These are phyloP conservation scores for Eulemur rubriventer DNA, from an alignment of 2,797 vertebrate species.

Conservation along the genomic window DNA sequence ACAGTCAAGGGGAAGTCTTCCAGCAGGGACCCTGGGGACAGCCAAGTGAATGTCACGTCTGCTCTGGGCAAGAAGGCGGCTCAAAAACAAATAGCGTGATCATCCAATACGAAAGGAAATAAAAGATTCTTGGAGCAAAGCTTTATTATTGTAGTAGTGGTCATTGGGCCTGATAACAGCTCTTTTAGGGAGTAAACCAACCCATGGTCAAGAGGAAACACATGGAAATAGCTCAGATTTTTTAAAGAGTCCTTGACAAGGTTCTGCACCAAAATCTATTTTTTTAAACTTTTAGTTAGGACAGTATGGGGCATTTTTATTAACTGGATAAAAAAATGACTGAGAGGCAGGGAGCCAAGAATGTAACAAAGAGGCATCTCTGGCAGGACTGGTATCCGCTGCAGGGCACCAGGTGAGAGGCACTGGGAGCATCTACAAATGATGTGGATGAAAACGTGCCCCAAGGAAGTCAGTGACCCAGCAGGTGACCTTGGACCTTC, in stretches of 20 bases:
- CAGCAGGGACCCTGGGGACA: background rate
- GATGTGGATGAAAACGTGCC: background rate
- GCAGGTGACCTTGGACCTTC: background rate
- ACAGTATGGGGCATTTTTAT: background rate
- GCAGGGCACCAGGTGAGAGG: accelerated
- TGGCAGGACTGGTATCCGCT: background rate
- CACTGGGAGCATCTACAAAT: background rate
- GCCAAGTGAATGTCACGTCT: background rate
- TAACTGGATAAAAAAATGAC: background rate
- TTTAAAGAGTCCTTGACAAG: background rate
- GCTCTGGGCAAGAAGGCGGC: background rate
- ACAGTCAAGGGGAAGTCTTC: background rate
- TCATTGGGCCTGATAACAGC: background rate
- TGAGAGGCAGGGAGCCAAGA: background rate
- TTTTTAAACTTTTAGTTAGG: background rate
- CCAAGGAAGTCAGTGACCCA: background rate
- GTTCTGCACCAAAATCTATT: background rate
- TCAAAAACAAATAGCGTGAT: background rate
- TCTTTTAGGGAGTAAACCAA: background rate
- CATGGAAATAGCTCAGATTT: background rate
- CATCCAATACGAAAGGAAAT: background rate
- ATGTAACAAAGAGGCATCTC: background rate
- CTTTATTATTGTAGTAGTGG: background rate
- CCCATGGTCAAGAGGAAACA: background rate
- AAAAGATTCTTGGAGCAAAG: background rate